phyloP scores from a whole-genome alignment of 1,140 invertebrate genomes.

The Ooceraea biroi region DNA sequence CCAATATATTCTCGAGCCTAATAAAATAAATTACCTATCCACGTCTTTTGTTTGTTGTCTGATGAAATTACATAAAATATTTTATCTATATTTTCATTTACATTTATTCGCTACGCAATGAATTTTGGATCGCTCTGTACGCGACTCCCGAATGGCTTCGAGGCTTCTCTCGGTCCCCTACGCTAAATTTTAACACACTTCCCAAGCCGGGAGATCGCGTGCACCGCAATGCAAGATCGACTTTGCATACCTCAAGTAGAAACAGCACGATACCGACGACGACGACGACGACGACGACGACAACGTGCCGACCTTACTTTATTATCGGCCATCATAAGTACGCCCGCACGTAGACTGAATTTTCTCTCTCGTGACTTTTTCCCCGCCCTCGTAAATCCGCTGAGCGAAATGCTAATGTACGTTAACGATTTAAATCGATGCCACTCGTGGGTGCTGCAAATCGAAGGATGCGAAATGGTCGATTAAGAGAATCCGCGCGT shows the following conservation, averaged over 20 bases:
- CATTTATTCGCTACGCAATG: neutral
- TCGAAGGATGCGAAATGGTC: conserved; percentile 43
- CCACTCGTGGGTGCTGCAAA: conserved; percentile 22
- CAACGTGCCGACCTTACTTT: conserved; percentile 68
- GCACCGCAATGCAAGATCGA: conserved; percentile 44
- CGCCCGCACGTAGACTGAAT: conserved; percentile 45
- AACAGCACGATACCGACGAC: conserved; percentile 59
- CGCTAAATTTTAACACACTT: conserved; percentile 36
- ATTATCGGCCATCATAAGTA: conserved; percentile 68
- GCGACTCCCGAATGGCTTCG: neutral
- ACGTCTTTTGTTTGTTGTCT: no score
- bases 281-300: no score
- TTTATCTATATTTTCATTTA: neutral
- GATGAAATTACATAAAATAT: no score
- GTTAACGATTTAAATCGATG: conserved; percentile 57
- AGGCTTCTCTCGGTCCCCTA: conserved; percentile 39
- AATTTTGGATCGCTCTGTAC: conserved; percentile 4
- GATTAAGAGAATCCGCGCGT: conserved; percentile 46
- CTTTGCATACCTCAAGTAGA: conserved; percentile 63
- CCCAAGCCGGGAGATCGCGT: conserved; percentile 51
- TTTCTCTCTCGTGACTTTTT: conserved; percentile 55
- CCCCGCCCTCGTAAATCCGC: conserved; percentile 39
- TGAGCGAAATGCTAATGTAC: conserved; percentile 60
- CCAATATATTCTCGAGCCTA: no score
- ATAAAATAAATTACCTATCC: no score